phyloP scores from a whole-genome alignment of 2,888 invertebrate genomes.

The Agrotis exclamationis region DNA sequence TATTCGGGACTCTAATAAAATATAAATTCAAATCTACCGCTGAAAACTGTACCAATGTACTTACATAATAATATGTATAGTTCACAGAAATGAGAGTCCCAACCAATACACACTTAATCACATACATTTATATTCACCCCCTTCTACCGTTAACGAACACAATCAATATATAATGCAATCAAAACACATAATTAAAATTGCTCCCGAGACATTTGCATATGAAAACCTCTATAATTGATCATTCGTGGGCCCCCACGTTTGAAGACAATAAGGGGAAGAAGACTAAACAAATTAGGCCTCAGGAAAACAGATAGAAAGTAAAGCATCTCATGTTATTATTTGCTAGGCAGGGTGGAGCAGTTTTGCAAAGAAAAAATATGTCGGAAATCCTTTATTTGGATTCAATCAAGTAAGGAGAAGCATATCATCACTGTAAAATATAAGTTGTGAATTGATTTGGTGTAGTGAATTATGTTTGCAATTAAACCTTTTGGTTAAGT shows the following conservation, averaged over 20 bases:
- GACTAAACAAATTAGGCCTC: slow-evolving; percentile 79
- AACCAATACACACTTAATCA: slow-evolving; percentile 61
- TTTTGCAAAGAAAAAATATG: not conserved
- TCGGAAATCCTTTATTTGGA: not conserved
- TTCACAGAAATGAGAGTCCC: slow-evolving; percentile 24
- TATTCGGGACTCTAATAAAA: too few relatives aligned
- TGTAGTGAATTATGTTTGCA: not conserved
- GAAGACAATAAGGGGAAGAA: slow-evolving; percentile 74
- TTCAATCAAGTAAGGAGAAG: not conserved
- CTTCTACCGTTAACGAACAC: slow-evolving; percentile 77
- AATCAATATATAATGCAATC: slow-evolving; percentile 89
- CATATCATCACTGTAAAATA: not conserved
- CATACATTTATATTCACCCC: slow-evolving; percentile 74
- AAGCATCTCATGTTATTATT: slow-evolving; percentile 47
- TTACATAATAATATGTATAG: slow-evolving; percentile 5
- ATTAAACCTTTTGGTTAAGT: not conserved
- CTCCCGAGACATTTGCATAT: slow-evolving; percentile 89
- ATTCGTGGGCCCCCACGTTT: slow-evolving; percentile 69
- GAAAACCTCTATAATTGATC: slow-evolving; percentile 89
- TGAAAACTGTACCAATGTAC: not conserved
- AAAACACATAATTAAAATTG: slow-evolving; percentile 88
- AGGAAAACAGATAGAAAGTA: slow-evolving; percentile 65
- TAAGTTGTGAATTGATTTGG: not conserved
- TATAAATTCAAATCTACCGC: not conserved
- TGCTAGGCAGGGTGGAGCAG: slow-evolving; percentile 25